Evolutionary conservation across 1,140 invertebrate genomes (phyloP).

Genomic region (Argopecten irradians): DNA sequence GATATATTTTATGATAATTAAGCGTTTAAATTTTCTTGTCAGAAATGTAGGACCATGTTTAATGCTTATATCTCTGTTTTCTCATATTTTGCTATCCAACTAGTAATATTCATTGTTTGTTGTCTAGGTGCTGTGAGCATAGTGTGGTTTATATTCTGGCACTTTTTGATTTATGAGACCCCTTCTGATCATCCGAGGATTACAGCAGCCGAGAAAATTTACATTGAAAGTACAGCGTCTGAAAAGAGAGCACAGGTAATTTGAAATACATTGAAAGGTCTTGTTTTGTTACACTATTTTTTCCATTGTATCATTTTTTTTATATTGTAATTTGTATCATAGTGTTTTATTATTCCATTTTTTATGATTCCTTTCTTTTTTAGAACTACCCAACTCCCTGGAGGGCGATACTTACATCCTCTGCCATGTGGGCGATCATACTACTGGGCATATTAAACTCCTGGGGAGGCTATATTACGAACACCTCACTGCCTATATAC

Average conservation of each 20-base stretch:
- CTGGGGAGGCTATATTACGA: constrained; percentile 94
- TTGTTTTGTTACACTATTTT: no score
- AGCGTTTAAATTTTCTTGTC: no score
- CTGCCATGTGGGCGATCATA: constrained; percentile 92
- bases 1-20: no score
- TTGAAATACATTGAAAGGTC: background rate
- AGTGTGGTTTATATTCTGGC: constrained; percentile 36
- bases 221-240: constrained; percentile 31
- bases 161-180: constrained; percentile 25
- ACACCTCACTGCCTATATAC: constrained; percentile 94
- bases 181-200: constrained; percentile 20
- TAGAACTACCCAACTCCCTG: constrained; percentile 79
- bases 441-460: constrained; percentile 87
- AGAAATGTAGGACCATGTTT: no score
- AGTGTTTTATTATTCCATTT: no score
- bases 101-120: no score
- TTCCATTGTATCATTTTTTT: no score
- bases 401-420: constrained; percentile 85
- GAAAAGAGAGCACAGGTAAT: background rate
- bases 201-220: background rate
- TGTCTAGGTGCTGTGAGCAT: background rate
- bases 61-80: no score
- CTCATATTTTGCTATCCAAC: no score
- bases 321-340: no score
- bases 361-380: background rate